These are phyloP conservation scores for Cremastobaeus sp. DNA, from an alignment of 2,888 invertebrate species.

Conservation along the genomic window DNA sequence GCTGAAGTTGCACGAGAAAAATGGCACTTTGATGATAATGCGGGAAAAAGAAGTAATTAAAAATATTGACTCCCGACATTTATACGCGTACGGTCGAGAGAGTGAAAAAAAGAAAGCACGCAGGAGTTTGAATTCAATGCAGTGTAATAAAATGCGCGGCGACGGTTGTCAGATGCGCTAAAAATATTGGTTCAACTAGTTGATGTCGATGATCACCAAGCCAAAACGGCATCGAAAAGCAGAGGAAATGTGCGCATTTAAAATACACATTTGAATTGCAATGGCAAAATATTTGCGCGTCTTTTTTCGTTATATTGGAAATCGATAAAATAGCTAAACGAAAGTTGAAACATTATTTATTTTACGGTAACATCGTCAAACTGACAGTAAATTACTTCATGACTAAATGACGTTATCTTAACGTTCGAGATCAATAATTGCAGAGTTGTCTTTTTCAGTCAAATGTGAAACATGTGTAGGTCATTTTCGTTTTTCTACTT, in stretches of 20 bases:
- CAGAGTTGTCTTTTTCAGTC: not conserved
- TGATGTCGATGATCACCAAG: slow-evolving; percentile 52
- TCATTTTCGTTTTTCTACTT: too few relatives aligned
- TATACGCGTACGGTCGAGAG: slow-evolving; percentile 23
- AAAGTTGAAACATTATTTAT: slow-evolving; percentile 44
- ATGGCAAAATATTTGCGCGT: slow-evolving; percentile 55
- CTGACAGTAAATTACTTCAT: slow-evolving; percentile 32
- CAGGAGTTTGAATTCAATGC: slow-evolving; percentile 28
- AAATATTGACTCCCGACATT: slow-evolving; percentile 39
- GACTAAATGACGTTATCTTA: slow-evolving; percentile 33
- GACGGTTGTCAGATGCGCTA: slow-evolving; percentile 42
- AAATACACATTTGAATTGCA: slow-evolving; percentile 60
- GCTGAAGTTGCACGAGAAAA: slow-evolving; percentile 5
- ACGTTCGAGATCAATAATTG: slow-evolving; percentile 27
- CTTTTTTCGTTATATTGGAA: slow-evolving; percentile 55
- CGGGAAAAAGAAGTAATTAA: slow-evolving; percentile 28
- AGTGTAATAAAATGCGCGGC: slow-evolving; percentile 43
- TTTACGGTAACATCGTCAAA: slow-evolving; percentile 37
- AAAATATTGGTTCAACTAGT: slow-evolving; percentile 53
- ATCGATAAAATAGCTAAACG: slow-evolving; percentile 53
- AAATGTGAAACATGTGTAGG: not conserved
- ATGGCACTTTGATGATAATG: slow-evolving; percentile 31
- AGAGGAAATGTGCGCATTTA: slow-evolving; percentile 57
- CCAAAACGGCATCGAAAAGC: slow-evolving; percentile 55
- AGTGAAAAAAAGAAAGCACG: slow-evolving; percentile 27